Evolutionary conservation across 2,888 invertebrate species (phyloP), one percentile per base, ranked within the genome.

Genomic region (Lordiphosa andalusiaca): DNA sequence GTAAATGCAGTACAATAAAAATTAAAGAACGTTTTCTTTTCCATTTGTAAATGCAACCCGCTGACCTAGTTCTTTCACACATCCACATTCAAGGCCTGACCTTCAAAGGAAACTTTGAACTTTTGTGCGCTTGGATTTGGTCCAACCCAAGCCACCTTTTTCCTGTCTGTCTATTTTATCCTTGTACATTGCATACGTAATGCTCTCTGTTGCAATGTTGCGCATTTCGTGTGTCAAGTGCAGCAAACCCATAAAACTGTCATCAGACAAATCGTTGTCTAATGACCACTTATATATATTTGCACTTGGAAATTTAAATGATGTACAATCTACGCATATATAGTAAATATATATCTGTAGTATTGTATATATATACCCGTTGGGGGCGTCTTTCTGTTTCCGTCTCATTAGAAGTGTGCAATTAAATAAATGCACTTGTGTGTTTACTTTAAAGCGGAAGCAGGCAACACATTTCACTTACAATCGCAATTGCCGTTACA

Each of bases 201-300:
- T 66, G 10, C 57, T 63, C 48, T 54, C 60, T 19, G 19, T 19
- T 19, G 19, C 36, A 48, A 49, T 23, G 16, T 44, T 10, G 23
- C 10, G 3, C 40, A 9, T 7, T n/a, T 25, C 30, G 5, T 6
- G 25, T 44, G 25, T 39, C 57, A 67, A 65, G 61, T 33, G 6
- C 44, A 67, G 55, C 64, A 67, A 73, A 41, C 65, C 77, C 71
- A 73, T 64, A 75, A 71, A 76, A 49, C 54, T 81, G 81, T 73
- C 75, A 67, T 57, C 61, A 56, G 13, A 67, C 30, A 30, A 30
- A 30, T 30, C 30, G 63, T 50, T 42, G 55, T 30, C 30, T 30
- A 10, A 21, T 33, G 39, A 25, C n/a, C 36, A 57, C 53, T 53
- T 40, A 37, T 19, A 49, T 25, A 36, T 25, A 35, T 56, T 55